These are phyloP conservation scores for Ganaspis sp. DNA, from an alignment of 1,140 invertebrate genomes.

Conservation along the genomic window DNA sequence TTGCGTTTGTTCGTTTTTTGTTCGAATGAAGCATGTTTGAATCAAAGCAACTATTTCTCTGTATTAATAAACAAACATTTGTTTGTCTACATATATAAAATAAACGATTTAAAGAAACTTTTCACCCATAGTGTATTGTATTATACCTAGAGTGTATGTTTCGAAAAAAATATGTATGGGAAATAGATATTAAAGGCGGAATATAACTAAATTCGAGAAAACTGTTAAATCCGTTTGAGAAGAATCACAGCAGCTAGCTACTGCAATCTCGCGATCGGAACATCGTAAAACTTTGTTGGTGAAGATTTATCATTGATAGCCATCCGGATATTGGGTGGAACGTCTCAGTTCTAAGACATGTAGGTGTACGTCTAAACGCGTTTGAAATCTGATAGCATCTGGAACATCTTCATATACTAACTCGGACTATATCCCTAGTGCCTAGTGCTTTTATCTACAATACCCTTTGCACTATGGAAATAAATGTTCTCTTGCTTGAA, in stretches of 20 bases:
- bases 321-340: constrained; percentile 53
- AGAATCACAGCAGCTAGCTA: not conserved
- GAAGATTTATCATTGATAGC: constrained; percentile 38
- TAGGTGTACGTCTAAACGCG: constrained; percentile 22
- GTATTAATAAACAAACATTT: too few relatives aligned
- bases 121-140: too few relatives aligned
- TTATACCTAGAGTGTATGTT: too few relatives aligned
- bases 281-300: constrained; percentile 25
- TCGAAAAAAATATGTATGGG: not conserved
- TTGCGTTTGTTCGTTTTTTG: too few relatives aligned
- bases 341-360: constrained; percentile 40
- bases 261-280: constrained; percentile 28
- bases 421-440: constrained; percentile 10
- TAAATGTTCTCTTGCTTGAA: not conserved
- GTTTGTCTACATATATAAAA: too few relatives aligned
- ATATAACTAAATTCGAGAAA: not conserved
- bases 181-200: not conserved
- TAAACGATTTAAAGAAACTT: not conserved
- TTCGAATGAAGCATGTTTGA: too few relatives aligned
- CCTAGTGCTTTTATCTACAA: constrained; percentile 8
- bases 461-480: not conserved
- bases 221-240: constrained; percentile 12
- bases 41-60: too few relatives aligned
- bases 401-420: constrained; percentile 56
- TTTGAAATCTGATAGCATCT: constrained; percentile 56